These are phyloP conservation scores for Alethe diademata DNA, from an alignment of 2,113 vertebrate genomes.

Conservation along the genomic window DNA sequence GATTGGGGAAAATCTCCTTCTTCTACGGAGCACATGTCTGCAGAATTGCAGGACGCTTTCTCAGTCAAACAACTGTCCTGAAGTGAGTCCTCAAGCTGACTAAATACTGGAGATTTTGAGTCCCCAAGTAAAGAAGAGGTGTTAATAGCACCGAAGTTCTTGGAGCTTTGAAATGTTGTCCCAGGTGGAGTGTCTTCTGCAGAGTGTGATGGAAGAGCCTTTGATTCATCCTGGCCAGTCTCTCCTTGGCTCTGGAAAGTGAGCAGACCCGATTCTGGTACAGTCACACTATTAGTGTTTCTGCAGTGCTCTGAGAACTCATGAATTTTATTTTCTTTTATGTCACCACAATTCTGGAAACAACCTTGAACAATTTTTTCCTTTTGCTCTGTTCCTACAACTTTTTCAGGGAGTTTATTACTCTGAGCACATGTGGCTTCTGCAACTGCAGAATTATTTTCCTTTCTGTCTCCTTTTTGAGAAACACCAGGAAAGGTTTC, in stretches of 20 bases:
- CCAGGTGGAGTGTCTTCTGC: neutral
- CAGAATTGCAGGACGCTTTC: neutral
- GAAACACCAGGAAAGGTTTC: neutral
- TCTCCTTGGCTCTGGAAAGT: neutral
- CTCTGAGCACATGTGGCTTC: neutral
- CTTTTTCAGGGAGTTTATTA: neutral
- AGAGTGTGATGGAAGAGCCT: neutral
- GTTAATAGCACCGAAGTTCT: neutral
- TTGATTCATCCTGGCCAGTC: neutral
- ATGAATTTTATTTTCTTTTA: neutral
- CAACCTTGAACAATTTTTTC: neutral
- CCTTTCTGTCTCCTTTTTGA: neutral
- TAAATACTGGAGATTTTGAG: neutral
- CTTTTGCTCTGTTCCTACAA: neutral
- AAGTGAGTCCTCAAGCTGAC: neutral
- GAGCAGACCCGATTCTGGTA: neutral
- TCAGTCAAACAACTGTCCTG: neutral
- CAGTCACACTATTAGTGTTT: neutral
- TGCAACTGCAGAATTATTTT: neutral
- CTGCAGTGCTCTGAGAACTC: neutral
- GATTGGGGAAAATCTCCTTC: neutral
- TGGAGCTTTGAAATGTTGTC: constrained; percentile 16
- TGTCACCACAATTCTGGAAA: neutral
- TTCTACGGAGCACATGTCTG: neutral
- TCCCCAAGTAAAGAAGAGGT: neutral